Conservation (phyloP, 2,888 invertebrate genomes). For the Thelaira solivaga region DNA sequence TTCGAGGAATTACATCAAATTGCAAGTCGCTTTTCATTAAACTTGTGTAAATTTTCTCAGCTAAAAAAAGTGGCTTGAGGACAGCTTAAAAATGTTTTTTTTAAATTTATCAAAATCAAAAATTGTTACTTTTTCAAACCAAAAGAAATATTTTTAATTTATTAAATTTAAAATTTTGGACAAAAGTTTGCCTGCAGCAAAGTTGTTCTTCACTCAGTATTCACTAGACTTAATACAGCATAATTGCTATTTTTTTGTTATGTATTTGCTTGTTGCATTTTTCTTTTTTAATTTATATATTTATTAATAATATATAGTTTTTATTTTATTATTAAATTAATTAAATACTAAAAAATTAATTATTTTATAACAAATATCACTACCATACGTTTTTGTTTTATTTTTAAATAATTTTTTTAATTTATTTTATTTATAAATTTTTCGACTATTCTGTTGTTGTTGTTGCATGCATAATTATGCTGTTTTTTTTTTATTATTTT, state of each 20-base stretch:
- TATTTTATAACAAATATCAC: constrained; percentile 76
- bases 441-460: constrained; percentile 63
- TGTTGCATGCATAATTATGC: constrained; percentile 60
- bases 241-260: constrained; percentile 48
- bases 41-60: too few relatives aligned
- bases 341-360: constrained; percentile 71
- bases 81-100: too few relatives aligned
- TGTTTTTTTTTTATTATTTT: constrained; percentile 26
- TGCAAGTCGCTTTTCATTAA: too few relatives aligned
- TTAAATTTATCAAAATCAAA: too few relatives aligned
- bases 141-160: too few relatives aligned
- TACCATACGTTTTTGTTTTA: constrained; percentile 64
- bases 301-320: constrained; percentile 50
- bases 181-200: not conserved
- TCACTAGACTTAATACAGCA: constrained; percentile 51
- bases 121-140: too few relatives aligned
- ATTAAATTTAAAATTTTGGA: not conserved
- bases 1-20: too few relatives aligned
- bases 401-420: constrained; percentile 28
- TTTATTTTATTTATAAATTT: constrained; percentile 64
- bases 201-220: not conserved
- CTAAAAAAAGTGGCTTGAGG: too few relatives aligned
- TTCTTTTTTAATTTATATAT: constrained; percentile 34
- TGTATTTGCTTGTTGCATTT: constrained; percentile 49
- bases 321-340: constrained; percentile 63